Evolutionary conservation across 2,888 invertebrate species (phyloP).

Genomic region (Caradrina kadenii): DNA sequence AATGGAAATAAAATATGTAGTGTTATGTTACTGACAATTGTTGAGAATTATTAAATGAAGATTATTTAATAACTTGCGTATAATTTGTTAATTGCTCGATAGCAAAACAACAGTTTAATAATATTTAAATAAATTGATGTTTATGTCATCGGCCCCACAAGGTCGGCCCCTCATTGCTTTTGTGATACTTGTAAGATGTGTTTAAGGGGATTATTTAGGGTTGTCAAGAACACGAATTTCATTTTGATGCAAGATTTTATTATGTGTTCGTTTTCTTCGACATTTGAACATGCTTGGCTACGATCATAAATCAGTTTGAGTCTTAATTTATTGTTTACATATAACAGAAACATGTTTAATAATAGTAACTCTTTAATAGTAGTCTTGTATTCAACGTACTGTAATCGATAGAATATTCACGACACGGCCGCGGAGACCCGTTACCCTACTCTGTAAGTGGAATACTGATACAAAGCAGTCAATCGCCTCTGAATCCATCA

Average conservation of each 20-base stretch:
- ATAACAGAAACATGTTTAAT: conserved; percentile 42
- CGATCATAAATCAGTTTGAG: background rate
- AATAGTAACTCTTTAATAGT: conserved; percentile 41
- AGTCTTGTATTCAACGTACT: conserved; percentile 48
- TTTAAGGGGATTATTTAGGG: conserved; percentile 32
- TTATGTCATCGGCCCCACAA: conserved; percentile 39
- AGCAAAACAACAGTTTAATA: background rate
- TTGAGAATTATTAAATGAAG: conserved; percentile 10
- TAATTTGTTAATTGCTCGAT: background rate
- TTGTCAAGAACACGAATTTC: conserved; percentile 7
- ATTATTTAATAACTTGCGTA: conserved; percentile 1
- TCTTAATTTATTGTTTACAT: conserved; percentile 46
- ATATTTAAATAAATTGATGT: conserved; percentile 12
- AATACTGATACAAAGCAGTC: conserved; percentile 79
- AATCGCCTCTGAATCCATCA: conserved; percentile 66
- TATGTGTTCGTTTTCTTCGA: background rate
- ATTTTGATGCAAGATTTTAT: background rate
- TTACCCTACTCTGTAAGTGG: conserved; percentile 81
- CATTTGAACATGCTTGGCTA: background rate
- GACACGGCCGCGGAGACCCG: conserved; percentile 75
- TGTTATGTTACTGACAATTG: conserved; percentile 1
- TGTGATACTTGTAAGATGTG: conserved; percentile 10
- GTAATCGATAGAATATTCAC: conserved; percentile 75
- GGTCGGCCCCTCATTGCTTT: conserved; percentile 34
- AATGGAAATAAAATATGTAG: conserved; percentile 19